Conservation (phyloP, 2,888 invertebrate species). For the Aphodius granarius region DNA sequence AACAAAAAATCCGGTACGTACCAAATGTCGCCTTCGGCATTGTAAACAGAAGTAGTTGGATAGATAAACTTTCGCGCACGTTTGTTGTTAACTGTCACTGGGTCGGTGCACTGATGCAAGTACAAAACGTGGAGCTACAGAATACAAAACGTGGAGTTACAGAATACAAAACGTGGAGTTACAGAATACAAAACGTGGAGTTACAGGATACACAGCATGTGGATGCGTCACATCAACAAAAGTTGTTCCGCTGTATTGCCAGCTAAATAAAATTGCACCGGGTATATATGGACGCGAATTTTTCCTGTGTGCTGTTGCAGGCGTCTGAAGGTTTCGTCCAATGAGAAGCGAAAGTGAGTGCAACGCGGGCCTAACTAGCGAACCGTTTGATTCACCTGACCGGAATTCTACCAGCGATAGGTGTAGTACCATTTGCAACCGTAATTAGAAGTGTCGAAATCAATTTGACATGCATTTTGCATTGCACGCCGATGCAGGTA, state of each 20-base stretch:
- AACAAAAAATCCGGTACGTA: not conserved
- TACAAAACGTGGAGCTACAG: not conserved
- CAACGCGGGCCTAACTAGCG: not conserved
- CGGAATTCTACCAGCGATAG: not conserved
- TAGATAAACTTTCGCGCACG: not conserved
- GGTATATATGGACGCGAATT: constrained; percentile 1
- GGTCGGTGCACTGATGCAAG: not conserved
- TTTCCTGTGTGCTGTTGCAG: not conserved
- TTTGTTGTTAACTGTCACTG: not conserved
- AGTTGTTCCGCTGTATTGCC: constrained; percentile 16
- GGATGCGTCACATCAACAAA: not conserved
- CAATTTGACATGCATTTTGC: not conserved
- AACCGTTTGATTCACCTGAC: not conserved
- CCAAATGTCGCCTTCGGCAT: not conserved
- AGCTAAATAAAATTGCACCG: not conserved
- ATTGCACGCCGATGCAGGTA: not conserved
- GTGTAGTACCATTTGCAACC: not conserved
- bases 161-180: not conserved
- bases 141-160: not conserved
- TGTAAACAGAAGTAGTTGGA: not conserved
- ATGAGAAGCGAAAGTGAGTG: constrained; percentile 13
- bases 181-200: too few relatives aligned
- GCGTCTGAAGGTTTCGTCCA: not conserved
- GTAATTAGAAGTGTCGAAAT: not conserved
- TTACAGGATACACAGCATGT: not conserved